phyloP scores from a whole-genome alignment of 2,113 vertebrate species.

The Psittacula cyanocephala region DNA sequence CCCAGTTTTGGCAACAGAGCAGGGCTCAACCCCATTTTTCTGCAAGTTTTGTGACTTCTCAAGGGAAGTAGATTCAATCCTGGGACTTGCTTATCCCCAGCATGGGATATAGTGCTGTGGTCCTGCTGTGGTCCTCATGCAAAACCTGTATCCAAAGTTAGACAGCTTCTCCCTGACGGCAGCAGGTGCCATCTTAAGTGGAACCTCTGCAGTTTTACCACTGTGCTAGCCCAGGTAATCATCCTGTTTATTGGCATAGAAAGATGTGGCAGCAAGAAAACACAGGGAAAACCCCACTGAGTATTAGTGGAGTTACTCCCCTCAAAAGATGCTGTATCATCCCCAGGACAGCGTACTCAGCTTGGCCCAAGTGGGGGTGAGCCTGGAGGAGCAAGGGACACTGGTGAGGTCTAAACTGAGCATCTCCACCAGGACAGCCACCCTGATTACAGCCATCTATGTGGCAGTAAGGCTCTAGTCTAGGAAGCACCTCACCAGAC shows the following conservation, averaged over 20 bases:
- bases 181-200: neutral
- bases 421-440: neutral
- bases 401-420: neutral
- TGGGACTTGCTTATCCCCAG: neutral
- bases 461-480: neutral
- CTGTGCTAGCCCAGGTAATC: neutral
- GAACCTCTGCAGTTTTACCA: neutral
- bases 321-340: neutral
- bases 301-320: neutral
- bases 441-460: rapidly evolving
- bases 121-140: neutral
- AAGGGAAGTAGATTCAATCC: neutral
- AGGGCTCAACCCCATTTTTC: neutral
- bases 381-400: neutral
- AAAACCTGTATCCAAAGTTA: neutral
- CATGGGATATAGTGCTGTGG: neutral
- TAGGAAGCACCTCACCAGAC: neutral
- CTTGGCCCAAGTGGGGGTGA: neutral
- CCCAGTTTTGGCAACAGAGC: neutral
- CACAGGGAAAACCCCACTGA: neutral
- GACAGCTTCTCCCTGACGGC: rapidly evolving
- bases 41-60: neutral
- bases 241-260: neutral
- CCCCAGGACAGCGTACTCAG: neutral
- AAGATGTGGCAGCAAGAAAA: neutral